Conservation (phyloP, 2,888 invertebrate species). For the Cylindroiulus punctatus region DNA sequence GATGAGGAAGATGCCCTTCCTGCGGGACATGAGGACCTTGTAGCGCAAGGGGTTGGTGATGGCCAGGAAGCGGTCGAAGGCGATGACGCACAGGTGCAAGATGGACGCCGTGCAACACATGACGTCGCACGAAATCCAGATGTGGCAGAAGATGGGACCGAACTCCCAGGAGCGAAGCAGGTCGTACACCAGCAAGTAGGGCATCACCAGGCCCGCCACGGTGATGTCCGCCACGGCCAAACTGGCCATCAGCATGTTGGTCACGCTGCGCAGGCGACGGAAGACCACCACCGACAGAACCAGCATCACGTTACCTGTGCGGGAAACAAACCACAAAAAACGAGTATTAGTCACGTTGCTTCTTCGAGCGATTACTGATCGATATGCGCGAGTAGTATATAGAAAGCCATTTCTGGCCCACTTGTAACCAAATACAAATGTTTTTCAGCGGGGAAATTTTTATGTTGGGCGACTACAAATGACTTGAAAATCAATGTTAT, state of each 20-base stretch:
- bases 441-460: too few relatives aligned
- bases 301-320: constrained; percentile 64
- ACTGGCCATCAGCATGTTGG: constrained; percentile 61
- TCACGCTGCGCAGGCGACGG: constrained; percentile 63
- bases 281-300: constrained; percentile 63
- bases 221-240: constrained; percentile 64
- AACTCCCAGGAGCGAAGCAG: constrained; percentile 62
- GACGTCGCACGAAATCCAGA: constrained; percentile 65
- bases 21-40: constrained; percentile 61
- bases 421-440: too few relatives aligned
- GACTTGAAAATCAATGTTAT: too few relatives aligned
- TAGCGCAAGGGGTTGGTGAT: constrained; percentile 64
- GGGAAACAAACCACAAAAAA: too few relatives aligned
- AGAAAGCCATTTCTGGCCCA: too few relatives aligned
- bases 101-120: constrained; percentile 65
- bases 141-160: constrained; percentile 63
- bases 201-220: constrained; percentile 64
- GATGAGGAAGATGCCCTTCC: constrained; percentile 62
- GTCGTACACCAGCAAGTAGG: constrained; percentile 63
- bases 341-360: too few relatives aligned
- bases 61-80: constrained; percentile 63
- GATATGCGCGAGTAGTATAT: too few relatives aligned
- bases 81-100: constrained; percentile 64
- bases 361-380: too few relatives aligned
- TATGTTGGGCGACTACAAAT: too few relatives aligned